phyloP scores from a whole-genome alignment of 1,140 invertebrate genomes.

The Trichoplusia ni region DNA sequence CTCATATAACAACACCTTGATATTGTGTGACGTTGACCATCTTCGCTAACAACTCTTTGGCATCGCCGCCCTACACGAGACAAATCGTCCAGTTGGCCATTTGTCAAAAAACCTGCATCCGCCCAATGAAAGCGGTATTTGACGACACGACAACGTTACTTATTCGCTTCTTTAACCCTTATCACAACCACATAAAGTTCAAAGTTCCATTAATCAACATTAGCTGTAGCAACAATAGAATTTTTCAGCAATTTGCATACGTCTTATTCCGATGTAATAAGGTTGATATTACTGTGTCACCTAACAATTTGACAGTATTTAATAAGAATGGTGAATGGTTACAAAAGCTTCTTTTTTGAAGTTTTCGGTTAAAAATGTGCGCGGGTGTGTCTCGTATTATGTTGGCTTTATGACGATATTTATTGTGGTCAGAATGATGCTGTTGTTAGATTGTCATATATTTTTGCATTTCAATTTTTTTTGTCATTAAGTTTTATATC shows the following conservation, averaged over 20 bases:
- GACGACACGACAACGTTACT: slow-evolving; percentile 46
- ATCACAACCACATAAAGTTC: slow-evolving; percentile 38
- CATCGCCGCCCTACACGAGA: slow-evolving; percentile 69
- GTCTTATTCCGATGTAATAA: background rate
- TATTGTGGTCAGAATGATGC: slow-evolving; percentile 25
- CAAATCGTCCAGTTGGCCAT: slow-evolving; percentile 77
- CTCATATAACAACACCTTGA: background rate
- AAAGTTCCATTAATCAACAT: slow-evolving; percentile 31
- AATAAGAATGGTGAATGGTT: slow-evolving; percentile 60
- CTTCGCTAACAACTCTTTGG: slow-evolving; percentile 54
- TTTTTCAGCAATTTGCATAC: background rate
- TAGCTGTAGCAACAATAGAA: background rate
- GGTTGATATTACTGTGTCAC: background rate
- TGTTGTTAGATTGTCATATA: no score
- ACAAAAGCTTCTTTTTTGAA: slow-evolving; percentile 58
- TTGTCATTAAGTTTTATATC: no score
- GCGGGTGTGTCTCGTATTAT: slow-evolving; percentile 45
- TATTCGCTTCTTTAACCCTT: slow-evolving; percentile 38
- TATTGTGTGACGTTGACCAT: no score
- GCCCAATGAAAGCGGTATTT: slow-evolving; percentile 73
- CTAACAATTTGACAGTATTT: slow-evolving; percentile 34
- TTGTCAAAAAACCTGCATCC: slow-evolving; percentile 80
- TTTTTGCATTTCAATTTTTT: no score
- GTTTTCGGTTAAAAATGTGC: slow-evolving; percentile 59
- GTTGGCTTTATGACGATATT: slow-evolving; percentile 43